phyloP scores from a whole-genome alignment of 2,888 invertebrate species.

The Agrotis exclamationis region DNA sequence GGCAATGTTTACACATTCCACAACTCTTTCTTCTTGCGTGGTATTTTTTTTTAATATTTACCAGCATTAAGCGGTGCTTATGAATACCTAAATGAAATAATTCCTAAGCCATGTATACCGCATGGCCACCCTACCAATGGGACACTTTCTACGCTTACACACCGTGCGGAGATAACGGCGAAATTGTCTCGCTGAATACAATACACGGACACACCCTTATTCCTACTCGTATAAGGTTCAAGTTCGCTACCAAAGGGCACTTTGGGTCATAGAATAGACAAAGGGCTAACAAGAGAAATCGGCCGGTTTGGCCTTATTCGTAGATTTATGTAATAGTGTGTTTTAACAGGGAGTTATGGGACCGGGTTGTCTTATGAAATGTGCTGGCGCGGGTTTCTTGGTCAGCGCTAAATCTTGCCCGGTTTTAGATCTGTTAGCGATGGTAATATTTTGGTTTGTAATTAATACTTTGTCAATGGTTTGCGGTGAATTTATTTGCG shows the following conservation, averaged over 20 bases:
- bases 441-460: constrained; percentile 20
- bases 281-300: constrained; percentile 83
- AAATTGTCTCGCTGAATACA: constrained; percentile 74
- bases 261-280: constrained; percentile 69
- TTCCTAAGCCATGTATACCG: constrained; percentile 33
- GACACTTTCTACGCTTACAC: constrained; percentile 85
- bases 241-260: constrained; percentile 63
- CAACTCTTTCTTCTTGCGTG: not conserved
- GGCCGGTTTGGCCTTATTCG: constrained; percentile 74
- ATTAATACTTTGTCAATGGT: constrained; percentile 27
- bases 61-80: no score
- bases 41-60: no score
- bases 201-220: constrained; percentile 70
- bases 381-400: constrained; percentile 40
- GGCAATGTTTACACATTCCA: not conserved
- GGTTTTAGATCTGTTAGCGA: not conserved
- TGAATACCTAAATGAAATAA: no score
- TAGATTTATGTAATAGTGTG: constrained; percentile 74
- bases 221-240: constrained; percentile 70
- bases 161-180: constrained; percentile 79
- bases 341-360: constrained; percentile 61
- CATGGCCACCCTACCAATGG: constrained; percentile 75
- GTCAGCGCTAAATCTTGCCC: constrained; percentile 23
- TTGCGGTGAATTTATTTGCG: constrained; percentile 1
- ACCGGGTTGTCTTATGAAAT: constrained; percentile 60